These are phyloP conservation scores for Hemibagrus guttatus DNA, from an alignment of 2,797 vertebrate species.

Conservation along the genomic window DNA sequence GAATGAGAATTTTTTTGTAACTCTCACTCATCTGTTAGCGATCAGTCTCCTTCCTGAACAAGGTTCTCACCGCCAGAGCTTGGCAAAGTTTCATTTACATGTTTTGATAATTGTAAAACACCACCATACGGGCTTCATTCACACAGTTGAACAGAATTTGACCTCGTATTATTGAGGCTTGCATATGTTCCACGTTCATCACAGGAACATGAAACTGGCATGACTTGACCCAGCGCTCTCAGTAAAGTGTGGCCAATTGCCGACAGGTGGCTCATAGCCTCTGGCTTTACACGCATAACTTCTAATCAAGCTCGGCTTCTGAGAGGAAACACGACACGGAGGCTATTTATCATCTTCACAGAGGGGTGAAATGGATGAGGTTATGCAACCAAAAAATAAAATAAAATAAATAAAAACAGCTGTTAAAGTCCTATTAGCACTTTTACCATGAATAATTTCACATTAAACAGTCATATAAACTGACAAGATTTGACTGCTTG, in stretches of 20 bases:
- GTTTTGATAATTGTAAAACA: background rate
- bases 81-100: background rate
- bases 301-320: constrained; percentile 30
- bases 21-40: constrained; percentile 25
- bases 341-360: constrained; percentile 32
- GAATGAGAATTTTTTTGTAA: background rate
- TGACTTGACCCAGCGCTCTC: constrained; percentile 1
- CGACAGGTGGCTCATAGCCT: constrained; percentile 46
- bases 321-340: constrained; percentile 18
- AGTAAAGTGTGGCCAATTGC: constrained; percentile 40
- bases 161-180: background rate
- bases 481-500: background rate
- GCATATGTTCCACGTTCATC: background rate
- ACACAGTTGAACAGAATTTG: too few relatives aligned
- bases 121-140: background rate
- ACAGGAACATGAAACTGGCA: background rate
- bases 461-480: background rate
- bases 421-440: constrained; percentile 40
- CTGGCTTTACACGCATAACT: constrained; percentile 38
- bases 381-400: constrained; percentile 40
- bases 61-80: background rate
- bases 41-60: constrained; percentile 7
- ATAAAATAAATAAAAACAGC: constrained; percentile 44
- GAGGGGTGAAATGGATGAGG: constrained; percentile 11
- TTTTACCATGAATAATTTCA: constrained; percentile 5